Conservation (phyloP, 1,140 invertebrate genomes). For the Leptoteleia sp. region DNA sequence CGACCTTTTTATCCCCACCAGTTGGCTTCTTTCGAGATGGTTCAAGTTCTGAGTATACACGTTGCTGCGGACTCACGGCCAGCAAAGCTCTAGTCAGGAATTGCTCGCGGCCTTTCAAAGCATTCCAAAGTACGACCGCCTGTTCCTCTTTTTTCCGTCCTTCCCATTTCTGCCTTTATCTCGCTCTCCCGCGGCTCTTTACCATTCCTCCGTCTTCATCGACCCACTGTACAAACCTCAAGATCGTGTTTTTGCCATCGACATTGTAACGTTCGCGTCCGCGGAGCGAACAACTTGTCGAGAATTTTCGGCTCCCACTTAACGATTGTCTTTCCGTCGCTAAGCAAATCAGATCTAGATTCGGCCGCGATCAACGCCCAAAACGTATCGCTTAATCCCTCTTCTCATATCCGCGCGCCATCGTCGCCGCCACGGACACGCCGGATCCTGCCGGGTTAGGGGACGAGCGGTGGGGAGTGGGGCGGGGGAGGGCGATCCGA, state of each 20-base stretch:
- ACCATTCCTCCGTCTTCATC: constrained; percentile 64
- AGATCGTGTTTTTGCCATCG: constrained; percentile 59
- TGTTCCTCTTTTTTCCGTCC: constrained; percentile 72
- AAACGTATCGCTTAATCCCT: constrained; percentile 50
- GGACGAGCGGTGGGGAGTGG: too few relatives aligned
- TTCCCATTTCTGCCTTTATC: constrained; percentile 60
- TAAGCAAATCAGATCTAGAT: constrained; percentile 58
- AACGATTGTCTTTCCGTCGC: constrained; percentile 46
- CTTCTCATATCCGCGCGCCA: constrained; percentile 27
- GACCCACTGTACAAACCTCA: constrained; percentile 57
- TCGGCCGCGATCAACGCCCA: constrained; percentile 4
- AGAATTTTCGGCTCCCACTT: constrained; percentile 61
- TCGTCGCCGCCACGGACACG: background rate
- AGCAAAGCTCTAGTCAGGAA: constrained; percentile 69
- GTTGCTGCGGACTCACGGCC: constrained; percentile 70
- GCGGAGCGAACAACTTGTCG: constrained; percentile 52
- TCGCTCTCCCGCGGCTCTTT: constrained; percentile 58
- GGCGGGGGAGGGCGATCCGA: too few relatives aligned
- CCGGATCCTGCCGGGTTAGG: constrained; percentile 10
- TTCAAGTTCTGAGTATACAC: constrained; percentile 70
- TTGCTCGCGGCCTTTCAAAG: constrained; percentile 81
- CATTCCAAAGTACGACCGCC: constrained; percentile 80
- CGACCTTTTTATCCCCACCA: constrained; percentile 58
- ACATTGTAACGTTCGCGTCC: constrained; percentile 57
- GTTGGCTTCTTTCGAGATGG: constrained; percentile 71